Evolutionary conservation across 2,888 invertebrate species (phyloP), one percentile per base, ranked within the genome.

Genomic region (Dorcus hopei): DNA sequence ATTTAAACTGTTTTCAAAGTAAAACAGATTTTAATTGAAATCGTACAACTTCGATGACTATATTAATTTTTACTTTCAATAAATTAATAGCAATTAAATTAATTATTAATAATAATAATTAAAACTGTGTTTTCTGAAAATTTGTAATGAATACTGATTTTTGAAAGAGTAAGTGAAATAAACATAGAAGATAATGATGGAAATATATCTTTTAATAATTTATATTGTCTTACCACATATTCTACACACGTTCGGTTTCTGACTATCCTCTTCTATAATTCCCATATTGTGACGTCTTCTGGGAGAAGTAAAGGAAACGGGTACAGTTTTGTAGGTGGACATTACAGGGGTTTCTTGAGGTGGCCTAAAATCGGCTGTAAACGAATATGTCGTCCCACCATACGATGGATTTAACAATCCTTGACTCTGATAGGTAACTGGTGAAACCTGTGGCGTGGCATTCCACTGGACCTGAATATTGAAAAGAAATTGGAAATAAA

Each of bases 201-300:
- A 19, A 19, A 19, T 19, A 19, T 19, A 19, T 19, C 3, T 19
- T 19, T 19, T 19, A 19, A 19, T 19, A 19, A 19, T 19, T 19
- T 2, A 19, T 19, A 3, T 19, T 19, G 19, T 64, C 74, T 70
- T 65, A 67, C 97, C 97, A 75, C 97, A 97, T 63, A 97, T 92
- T 33, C 95, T 84, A 74, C 97, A 97, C 41, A 97, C 84, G 78
- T 97, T 97, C 0, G 93, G 91, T 72, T 91, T 88, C 67, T 86
- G 85, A 62, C 88, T 86, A 67, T 90, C 90, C 64, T 90, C 91
- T n/a, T 88, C 90, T 39, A 74, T 57, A 3, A 71, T 39, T 38
- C 63, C 57, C 52, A 63, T 58, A 52, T 65, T 65, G 40, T 68
- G 64, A 67, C 57, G 76, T 70, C 70, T 76, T 71, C 67, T 77